A percentile compares a stretch with the other conserved stretches of the same genome.
These are phyloP conservation scores for Eumeta japonica DNA, from an alignment of 1,140 invertebrate species.

Conservation along the genomic window DNA sequence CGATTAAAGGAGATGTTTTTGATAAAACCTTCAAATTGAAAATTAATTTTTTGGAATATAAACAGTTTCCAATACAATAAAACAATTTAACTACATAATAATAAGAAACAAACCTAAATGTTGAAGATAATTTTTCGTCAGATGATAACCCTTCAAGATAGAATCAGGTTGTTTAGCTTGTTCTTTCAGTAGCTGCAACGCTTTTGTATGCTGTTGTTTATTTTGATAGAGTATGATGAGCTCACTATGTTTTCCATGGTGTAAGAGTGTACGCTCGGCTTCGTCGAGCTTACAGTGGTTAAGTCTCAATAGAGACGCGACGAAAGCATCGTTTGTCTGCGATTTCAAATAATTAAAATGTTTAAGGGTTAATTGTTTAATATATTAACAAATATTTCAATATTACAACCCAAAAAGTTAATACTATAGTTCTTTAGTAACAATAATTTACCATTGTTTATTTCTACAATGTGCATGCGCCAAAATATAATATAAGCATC, in stretches of 20 bases:
- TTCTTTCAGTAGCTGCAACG: conserved; percentile 82
- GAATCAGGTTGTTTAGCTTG: conserved; percentile 78
- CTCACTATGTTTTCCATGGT: conserved; percentile 87
- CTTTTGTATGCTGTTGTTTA: conserved; percentile 88
- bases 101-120: conserved; percentile 66
- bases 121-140: conserved; percentile 90
- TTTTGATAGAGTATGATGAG: conserved; percentile 94
- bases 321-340: conserved; percentile 90
- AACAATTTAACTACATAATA: no score
- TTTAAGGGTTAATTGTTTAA: conserved; percentile 8
- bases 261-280: conserved; percentile 84
- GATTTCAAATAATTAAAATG: no score
- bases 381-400: no score
- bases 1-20: no score
- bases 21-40: no score
- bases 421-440: no score
- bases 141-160: conserved; percentile 74
- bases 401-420: no score
- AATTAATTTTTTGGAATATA: no score
- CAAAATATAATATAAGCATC: no score
- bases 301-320: conserved; percentile 85
- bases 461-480: no score
- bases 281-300: conserved; percentile 95
- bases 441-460: no score
- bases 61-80: no score